Base-by-base conservation (phyloP, 1,140 invertebrate genomes). In the Cryptotermes secundus region DNA sequence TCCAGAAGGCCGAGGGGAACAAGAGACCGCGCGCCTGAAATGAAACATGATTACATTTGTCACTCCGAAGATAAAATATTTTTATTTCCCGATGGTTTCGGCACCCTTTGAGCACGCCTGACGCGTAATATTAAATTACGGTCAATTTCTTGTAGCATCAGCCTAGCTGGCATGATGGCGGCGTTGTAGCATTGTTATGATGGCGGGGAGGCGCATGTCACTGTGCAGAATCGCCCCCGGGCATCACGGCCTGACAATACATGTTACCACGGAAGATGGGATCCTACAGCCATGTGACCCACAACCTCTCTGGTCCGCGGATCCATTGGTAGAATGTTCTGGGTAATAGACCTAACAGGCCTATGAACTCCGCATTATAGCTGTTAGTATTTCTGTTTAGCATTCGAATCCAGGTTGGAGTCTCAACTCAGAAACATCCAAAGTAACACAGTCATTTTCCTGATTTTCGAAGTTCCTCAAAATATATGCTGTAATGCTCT, bases 21-120 rank as follows among this genome's bases (percentile, higher is more conserved):
- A 72, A 72, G 59, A 31, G 59, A 72, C 59, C 26, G 59, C 59
- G 59, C 59, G n/a, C 59, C n/a, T 72, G 7, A 72, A 31, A 72
- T 72, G 59, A 72, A 72, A 72, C 59, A 72, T 72, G 59, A 72
- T 72, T 72, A 72, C 59, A 72, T 72, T 72, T 72, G 59, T 72
- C 59, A 72, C 59, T 72, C 59, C 26, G 59, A n/a, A 72, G 59
- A 72, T 72, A 72, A 72, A 72, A 72, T 72, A 72, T 72, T 72
- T 72, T 72, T 72, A 72, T 72, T 72, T 72, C 59, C n/a, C 59
- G 59, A 72, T 72, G 59, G 59, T 72, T 72, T 72, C 59, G 59
- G 59, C 59, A 72, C 59, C 59, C 59, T 72, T 72, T 72, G 59
- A 31, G n/a, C n/a, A 72, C 59, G n/a, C 26, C 59, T 31, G n/a